phyloP scores from a whole-genome alignment of 35 echinoderm and acorn worm species.

The Ophiothrix spiculata region DNA sequence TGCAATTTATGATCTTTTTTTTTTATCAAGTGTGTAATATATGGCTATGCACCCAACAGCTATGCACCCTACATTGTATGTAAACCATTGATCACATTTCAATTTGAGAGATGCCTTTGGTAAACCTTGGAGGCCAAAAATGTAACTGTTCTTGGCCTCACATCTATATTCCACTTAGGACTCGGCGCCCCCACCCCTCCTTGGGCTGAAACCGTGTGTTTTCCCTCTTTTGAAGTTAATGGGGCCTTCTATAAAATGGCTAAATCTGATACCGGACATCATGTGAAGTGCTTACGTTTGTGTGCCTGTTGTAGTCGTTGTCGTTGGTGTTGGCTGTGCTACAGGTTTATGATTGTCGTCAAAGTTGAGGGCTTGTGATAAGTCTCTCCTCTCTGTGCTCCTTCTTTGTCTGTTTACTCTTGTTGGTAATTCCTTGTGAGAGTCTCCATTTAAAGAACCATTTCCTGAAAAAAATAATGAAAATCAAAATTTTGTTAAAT shows the following conservation, averaged over 20 bases:
- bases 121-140: background rate
- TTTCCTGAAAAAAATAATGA: slow-evolving; percentile 24
- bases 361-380: slow-evolving; percentile 61
- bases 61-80: no score
- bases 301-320: slow-evolving; percentile 58
- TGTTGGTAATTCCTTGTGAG: slow-evolving; percentile 81
- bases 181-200: background rate
- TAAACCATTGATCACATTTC: background rate
- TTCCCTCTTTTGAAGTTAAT: no score
- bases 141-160: background rate
- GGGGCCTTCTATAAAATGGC: background rate
- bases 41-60: no score
- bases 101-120: background rate
- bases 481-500: background rate
- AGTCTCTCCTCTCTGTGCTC: slow-evolving; percentile 68
- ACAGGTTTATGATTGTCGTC: slow-evolving; percentile 44
- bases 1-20: no score
- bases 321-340: background rate
- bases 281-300: slow-evolving; percentile 72
- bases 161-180: background rate
- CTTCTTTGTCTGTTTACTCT: slow-evolving; percentile 75
- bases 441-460: slow-evolving; percentile 27
- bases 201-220: background rate
- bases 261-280: background rate
- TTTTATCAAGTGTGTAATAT: no score